These are phyloP conservation scores for Limanda limanda DNA, from an alignment of 2,113 vertebrate species.

Conservation along the genomic window DNA sequence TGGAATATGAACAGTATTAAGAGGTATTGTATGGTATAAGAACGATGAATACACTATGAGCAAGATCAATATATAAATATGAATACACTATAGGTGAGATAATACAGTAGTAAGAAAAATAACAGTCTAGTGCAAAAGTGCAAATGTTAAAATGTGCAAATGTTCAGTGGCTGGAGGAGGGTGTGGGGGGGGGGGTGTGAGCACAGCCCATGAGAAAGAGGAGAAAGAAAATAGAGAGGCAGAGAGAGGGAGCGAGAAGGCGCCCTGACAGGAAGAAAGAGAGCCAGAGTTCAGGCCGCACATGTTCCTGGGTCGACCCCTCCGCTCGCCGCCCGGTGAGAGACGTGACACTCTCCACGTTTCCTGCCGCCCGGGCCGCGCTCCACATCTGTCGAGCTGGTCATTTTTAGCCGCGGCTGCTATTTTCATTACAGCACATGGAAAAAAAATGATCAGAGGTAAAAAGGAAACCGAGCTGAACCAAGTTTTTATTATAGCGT, in stretches of 20 bases:
- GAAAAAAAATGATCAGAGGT: slow-evolving; percentile 17
- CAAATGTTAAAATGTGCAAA: too few relatives aligned
- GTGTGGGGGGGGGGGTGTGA: too few relatives aligned
- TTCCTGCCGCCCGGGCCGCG: slow-evolving; percentile 58
- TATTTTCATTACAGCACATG: slow-evolving; percentile 63
- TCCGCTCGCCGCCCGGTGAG: slow-evolving; percentile 50
- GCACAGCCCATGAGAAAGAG: not conserved
- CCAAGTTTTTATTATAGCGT: not conserved
- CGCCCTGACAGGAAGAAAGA: slow-evolving; percentile 74
- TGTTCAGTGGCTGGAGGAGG: too few relatives aligned
- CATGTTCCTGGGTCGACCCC: slow-evolving; percentile 80
- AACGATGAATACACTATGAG: too few relatives aligned
- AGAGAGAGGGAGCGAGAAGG: slow-evolving; percentile 62
- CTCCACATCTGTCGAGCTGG: slow-evolving; percentile 61
- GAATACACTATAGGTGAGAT: too few relatives aligned
- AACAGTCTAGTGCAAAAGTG: too few relatives aligned
- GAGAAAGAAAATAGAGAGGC: slow-evolving; percentile 5
- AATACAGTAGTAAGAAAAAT: too few relatives aligned
- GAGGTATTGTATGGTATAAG: too few relatives aligned
- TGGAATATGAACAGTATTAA: too few relatives aligned
- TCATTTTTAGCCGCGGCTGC: slow-evolving; percentile 69
- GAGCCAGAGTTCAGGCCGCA: slow-evolving; percentile 79
- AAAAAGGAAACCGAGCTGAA: not conserved
- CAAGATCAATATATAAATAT: too few relatives aligned
- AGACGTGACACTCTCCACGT: slow-evolving; percentile 66